These are phyloP conservation scores for Haemorhous mexicanus DNA, from an alignment of 2,113 vertebrate genomes.

Conservation along the genomic window DNA sequence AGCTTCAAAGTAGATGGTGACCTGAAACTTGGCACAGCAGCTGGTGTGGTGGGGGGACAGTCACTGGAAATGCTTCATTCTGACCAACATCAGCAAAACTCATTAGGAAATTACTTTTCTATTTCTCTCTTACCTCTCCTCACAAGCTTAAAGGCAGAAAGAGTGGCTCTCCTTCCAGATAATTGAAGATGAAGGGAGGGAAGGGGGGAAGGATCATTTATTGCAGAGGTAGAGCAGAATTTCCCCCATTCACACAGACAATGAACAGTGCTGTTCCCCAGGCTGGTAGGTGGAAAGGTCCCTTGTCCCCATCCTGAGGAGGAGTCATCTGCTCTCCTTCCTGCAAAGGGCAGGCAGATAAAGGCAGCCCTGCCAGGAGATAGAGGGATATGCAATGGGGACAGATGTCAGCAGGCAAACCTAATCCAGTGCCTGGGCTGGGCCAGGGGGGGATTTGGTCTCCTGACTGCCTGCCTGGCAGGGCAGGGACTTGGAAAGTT, in stretches of 20 bases:
- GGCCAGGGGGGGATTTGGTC: accelerated
- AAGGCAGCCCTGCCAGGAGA: background rate
- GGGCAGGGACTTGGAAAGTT: background rate
- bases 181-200: background rate
- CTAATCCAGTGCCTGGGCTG: background rate
- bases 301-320: background rate
- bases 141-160: background rate
- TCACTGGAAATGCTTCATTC: background rate
- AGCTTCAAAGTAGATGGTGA: background rate
- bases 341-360: background rate
- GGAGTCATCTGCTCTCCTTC: background rate
- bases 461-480: background rate
- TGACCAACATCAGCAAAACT: accelerated
- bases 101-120: slow-evolving; percentile 22
- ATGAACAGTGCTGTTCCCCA: background rate
- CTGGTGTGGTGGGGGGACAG: background rate
- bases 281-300: background rate
- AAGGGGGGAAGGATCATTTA: background rate
- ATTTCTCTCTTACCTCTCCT: background rate
- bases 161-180: background rate
- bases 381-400: background rate
- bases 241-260: background rate
- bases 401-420: accelerated
- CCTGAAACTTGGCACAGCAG: background rate
- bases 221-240: background rate